Conservation (phyloP, 2,888 invertebrate genomes). For the Lasioglossum vierecki region DNA sequence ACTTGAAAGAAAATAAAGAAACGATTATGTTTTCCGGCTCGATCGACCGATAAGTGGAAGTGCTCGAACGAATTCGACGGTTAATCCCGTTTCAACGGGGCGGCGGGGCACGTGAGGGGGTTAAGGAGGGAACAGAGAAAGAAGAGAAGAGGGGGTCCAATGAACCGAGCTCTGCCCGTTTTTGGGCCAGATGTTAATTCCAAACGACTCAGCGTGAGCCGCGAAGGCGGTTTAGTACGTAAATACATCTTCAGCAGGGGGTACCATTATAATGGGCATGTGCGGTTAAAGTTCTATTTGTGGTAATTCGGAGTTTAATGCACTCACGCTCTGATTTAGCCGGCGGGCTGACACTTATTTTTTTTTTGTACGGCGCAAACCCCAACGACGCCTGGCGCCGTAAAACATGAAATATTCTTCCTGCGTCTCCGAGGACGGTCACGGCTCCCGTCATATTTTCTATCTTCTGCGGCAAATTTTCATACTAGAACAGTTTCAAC, state of each 20-base stretch:
- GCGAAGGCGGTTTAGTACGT: constrained; percentile 82
- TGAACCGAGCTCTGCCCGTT: constrained; percentile 67
- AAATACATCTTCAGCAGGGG: constrained; percentile 83
- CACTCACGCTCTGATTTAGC: constrained; percentile 81
- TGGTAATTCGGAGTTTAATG: constrained; percentile 84
- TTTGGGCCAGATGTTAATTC: constrained; percentile 82
- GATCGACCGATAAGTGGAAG: constrained; percentile 28
- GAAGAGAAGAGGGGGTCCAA: constrained; percentile 61
- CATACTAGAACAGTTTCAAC: constrained; percentile 35
- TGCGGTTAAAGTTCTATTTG: constrained; percentile 84
- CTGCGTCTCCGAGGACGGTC: constrained; percentile 67
- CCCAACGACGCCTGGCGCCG: constrained; percentile 71
- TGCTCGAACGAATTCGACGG: constrained; percentile 35
- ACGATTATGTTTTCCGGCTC: constrained; percentile 29
- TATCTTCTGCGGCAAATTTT: constrained; percentile 52
- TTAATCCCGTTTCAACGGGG: constrained; percentile 48
- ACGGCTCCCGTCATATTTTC: constrained; percentile 41
- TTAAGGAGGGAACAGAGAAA: background rate
- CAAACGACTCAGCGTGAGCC: constrained; percentile 81
- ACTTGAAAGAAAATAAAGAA: constrained; percentile 11
- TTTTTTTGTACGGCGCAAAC: constrained; percentile 68
- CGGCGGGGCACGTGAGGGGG: background rate
- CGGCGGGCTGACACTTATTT: constrained; percentile 68
- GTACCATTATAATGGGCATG: constrained; percentile 83
- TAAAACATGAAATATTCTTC: constrained; percentile 82